Evolutionary conservation across 2,113 vertebrate genomes (phyloP), one percentile per base, ranked within the genome.

Genomic region (Spheniscus mendiculus): DNA sequence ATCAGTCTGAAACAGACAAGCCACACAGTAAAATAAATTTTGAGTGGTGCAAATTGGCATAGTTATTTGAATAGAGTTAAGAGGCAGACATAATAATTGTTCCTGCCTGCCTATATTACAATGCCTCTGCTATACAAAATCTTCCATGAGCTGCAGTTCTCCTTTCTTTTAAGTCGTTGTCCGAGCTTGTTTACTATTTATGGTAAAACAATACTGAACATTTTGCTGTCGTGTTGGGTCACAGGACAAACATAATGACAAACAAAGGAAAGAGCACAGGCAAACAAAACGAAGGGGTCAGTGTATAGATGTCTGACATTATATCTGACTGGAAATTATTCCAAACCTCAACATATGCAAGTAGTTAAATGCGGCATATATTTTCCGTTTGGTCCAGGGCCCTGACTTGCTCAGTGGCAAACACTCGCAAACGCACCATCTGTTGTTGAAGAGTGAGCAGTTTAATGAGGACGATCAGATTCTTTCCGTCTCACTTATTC

Each of bases 271-370:
- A 80, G 42, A 71, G 78, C 40, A 69, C 20, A 69, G 66, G 36
- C 73, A 94, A 90, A 85, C 61, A 85, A 90, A 96, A 77, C 30
- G 23, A 20, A 58, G n/a, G 40, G 58, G 74, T 91, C 78, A 77
- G 36, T 17, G 12, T 58, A 23, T 61, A 67, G 56, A n/a, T 61
- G 45, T 58, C 89, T 92, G 83, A 96, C 32, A 32, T 65, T 85
- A 42, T 72, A 85, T 86, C 52, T 93, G 87, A 61, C 70, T 91
- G 78, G 45, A 96, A 95, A 77, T 45, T 0, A 93, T 91, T 87
- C 89, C 81, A 95, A 83, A 96, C 91, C 89, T 92, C 94, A 94
- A 73, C 96, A 96, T 94, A 94, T 94, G 93, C 84, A 94, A 94
- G 53, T 66, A 85, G 87, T 91, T 96, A 94, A 89, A 91, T 66